phyloP scores from a whole-genome alignment of 2,113 vertebrate genomes.

The Lathamus discolor region DNA sequence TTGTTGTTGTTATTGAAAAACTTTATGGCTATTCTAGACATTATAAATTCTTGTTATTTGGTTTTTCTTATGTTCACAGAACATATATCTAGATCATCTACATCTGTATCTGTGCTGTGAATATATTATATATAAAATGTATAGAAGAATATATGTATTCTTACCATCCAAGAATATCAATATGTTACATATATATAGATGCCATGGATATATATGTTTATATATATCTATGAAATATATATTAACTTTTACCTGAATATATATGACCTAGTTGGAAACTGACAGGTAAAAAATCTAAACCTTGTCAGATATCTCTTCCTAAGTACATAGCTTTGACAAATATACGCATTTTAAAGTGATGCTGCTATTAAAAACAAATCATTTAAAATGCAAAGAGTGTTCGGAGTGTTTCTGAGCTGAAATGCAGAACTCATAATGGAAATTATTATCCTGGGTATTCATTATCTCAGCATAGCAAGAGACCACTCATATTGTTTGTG shows the following conservation, averaged over 20 bases:
- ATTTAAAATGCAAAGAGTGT: not conserved
- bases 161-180: not conserved
- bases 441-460: not conserved
- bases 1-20: not conserved
- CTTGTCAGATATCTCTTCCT: not conserved
- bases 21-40: not conserved
- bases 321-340: not conserved
- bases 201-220: not conserved
- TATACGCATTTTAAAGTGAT: fast-evolving
- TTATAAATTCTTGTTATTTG: not conserved
- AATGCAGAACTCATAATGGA: not conserved
- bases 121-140: not conserved
- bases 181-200: not conserved
- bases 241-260: not conserved
- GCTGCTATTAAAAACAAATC: not conserved
- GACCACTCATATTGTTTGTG: not conserved
- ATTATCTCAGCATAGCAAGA: not conserved
- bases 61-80: not conserved
- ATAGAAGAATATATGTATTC: not conserved
- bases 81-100: not conserved
- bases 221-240: not conserved
- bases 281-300: not conserved
- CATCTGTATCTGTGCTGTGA: not conserved
- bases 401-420: not conserved
- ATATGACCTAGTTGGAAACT: not conserved